These are phyloP conservation scores for Gorsachius magnificus DNA, from an alignment of 2,797 vertebrate species.

Conservation along the genomic window DNA sequence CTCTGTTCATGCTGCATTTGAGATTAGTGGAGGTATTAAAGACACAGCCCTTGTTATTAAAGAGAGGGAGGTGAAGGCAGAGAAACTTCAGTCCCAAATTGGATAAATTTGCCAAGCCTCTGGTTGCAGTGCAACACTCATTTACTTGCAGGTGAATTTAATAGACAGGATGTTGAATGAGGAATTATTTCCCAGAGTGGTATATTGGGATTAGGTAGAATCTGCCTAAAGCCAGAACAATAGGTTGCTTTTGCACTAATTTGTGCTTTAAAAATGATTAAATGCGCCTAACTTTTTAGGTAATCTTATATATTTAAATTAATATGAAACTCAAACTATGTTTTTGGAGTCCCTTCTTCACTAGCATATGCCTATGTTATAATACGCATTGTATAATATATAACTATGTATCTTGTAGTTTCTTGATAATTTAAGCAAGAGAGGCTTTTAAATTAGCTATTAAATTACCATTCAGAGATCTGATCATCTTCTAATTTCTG, in stretches of 20 bases:
- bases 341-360: neutral
- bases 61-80: constrained; percentile 2
- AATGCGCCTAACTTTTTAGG: constrained; percentile 8
- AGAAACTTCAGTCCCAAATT: constrained; percentile 22
- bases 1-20: neutral
- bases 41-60: neutral
- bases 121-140: neutral
- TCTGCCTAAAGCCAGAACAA: constrained; percentile 15
- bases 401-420: constrained; percentile 29
- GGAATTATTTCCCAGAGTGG: constrained; percentile 12
- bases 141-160: constrained; percentile 54
- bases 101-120: constrained; percentile 23
- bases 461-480: constrained; percentile 65
- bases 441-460: constrained; percentile 59
- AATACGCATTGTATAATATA: neutral
- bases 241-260: constrained; percentile 20
- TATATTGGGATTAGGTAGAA: neutral
- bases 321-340: neutral
- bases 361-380: neutral
- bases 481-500: constrained; percentile 61
- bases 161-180: constrained; percentile 33
- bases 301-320: constrained; percentile 36
- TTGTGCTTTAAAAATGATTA: constrained; percentile 34
- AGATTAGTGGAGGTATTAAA: neutral
- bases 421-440: constrained; percentile 47